These are phyloP conservation scores for Aleiodes testaceus DNA, from an alignment of 2,888 invertebrate species.

Conservation along the genomic window DNA sequence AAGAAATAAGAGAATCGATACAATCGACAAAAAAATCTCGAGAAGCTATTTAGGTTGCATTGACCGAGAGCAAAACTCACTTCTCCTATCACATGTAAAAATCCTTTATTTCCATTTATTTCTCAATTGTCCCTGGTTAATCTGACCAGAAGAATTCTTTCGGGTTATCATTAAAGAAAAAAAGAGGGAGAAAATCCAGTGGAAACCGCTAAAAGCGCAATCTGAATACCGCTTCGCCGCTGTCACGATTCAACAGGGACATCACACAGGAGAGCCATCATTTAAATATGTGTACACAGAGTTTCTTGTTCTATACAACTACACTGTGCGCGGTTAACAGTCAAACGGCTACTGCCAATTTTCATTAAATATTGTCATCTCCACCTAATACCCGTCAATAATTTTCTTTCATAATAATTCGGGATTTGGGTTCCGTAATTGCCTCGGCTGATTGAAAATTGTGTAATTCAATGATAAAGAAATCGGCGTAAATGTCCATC, in stretches of 20 bases:
- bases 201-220: constrained; percentile 73
- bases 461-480: too few relatives aligned
- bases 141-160: constrained; percentile 5
- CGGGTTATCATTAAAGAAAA: neutral
- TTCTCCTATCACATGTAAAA: too few relatives aligned
- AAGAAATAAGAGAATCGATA: constrained; percentile 47
- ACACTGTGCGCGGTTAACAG: constrained; percentile 58
- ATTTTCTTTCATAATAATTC: constrained; percentile 9
- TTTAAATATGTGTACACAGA: neutral
- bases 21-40: constrained; percentile 51
- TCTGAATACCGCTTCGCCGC: constrained; percentile 72
- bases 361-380: constrained; percentile 73
- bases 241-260: constrained; percentile 68
- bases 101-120: neutral
- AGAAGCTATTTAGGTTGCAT: constrained; percentile 20
- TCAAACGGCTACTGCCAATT: constrained; percentile 59
- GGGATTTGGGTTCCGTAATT: constrained; percentile 11
- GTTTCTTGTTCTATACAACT: neutral
- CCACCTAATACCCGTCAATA: constrained; percentile 66
- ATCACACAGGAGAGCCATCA: neutral
- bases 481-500: too few relatives aligned
- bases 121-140: constrained; percentile 2
- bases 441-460: neutral
- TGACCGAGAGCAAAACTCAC: constrained; percentile 33
- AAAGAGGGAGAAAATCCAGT: constrained; percentile 61